Conservation (phyloP, 2,113 vertebrate species). For the Cyanistes caeruleus region DNA sequence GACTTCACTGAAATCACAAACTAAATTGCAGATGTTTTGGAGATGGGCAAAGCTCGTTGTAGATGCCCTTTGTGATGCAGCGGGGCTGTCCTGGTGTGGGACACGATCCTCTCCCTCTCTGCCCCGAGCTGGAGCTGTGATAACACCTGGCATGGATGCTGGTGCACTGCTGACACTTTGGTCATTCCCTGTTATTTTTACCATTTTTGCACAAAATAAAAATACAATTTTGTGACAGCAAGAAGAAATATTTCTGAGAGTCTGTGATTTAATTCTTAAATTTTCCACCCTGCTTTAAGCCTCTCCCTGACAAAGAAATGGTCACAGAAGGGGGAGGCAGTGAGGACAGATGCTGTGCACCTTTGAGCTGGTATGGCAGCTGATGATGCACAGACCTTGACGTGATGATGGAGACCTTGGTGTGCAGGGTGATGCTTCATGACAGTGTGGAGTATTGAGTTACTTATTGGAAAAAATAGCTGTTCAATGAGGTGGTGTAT, state of each 20-base stretch:
- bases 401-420: background rate
- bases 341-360: background rate
- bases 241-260: background rate
- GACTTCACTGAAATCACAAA: background rate
- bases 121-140: background rate
- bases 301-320: background rate
- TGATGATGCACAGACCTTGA: background rate
- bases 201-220: background rate
- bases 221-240: background rate
- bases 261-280: background rate
- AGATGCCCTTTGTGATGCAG: background rate
- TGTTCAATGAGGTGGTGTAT: background rate
- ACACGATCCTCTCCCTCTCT: background rate
- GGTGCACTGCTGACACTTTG: background rate
- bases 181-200: background rate
- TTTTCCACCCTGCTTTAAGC: background rate
- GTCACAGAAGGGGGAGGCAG: background rate
- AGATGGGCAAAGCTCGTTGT: background rate
- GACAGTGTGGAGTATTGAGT: background rate
- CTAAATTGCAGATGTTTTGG: background rate
- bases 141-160: background rate
- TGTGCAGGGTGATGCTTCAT: background rate
- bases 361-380: background rate
- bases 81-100: rapidly evolving
- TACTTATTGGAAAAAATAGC: background rate